These are phyloP conservation scores for Poeciliopsis retropinna DNA, from an alignment of 2,113 vertebrate species.

Conservation along the genomic window DNA sequence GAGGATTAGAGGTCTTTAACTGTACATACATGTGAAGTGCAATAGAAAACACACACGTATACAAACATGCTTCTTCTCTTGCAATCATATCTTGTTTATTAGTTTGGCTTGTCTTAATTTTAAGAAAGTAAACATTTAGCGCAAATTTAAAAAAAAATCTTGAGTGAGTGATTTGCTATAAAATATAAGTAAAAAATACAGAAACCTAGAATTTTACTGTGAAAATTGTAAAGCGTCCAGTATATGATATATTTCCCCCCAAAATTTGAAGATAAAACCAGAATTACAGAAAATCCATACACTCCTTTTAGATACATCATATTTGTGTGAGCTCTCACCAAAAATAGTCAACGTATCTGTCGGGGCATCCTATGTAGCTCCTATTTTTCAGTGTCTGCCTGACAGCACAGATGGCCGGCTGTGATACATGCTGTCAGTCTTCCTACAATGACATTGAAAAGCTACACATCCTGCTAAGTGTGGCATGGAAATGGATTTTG, in stretches of 20 bases:
- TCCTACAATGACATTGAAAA: constrained; percentile 2
- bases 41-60: not conserved
- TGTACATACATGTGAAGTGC: constrained; percentile 12
- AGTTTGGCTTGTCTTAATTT: not conserved
- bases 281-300: not conserved
- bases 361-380: not conserved
- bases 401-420: not conserved
- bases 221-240: not conserved
- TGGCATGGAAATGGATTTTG: constrained; percentile 34
- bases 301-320: not conserved
- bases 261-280: not conserved
- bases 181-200: not conserved
- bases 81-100: not conserved
- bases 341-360: not conserved
- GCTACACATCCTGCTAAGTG: not conserved
- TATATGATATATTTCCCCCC: not conserved
- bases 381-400: not conserved
- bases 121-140: no score
- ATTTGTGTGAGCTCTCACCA: not conserved
- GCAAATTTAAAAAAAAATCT: no score
- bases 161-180: not conserved
- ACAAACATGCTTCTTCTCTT: not conserved
- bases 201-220: not conserved
- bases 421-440: not conserved
- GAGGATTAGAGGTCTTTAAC: constrained; percentile 63